Percentiles rank a stretch among this genome's conserved stretches.
Conservation (phyloP, 2,888 invertebrate species). For the Smittia aterrima region DNA sequence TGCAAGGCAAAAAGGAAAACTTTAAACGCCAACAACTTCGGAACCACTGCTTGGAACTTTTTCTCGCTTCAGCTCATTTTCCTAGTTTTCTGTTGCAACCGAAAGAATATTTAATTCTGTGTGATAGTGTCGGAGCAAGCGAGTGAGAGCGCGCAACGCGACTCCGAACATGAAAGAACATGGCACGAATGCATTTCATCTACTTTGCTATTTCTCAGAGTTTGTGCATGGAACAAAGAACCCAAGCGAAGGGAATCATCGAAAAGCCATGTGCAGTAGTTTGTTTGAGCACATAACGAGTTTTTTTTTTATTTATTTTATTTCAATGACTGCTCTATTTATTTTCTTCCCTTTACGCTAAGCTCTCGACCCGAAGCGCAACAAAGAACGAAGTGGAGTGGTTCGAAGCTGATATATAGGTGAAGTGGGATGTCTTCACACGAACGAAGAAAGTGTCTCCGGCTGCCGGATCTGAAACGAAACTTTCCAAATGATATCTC, state of each 20-base stretch:
- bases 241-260: background rate
- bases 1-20: no score
- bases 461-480: no score
- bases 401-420: background rate
- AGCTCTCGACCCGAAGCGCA: constrained; percentile 3
- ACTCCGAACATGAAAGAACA: constrained; percentile 7
- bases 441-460: background rate
- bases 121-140: background rate
- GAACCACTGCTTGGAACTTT: no score
- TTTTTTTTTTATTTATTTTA: background rate
- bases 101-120: no score
- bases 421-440: constrained; percentile 23
- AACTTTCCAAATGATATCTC: no score
- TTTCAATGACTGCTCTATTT: constrained; percentile 31
- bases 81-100: no score
- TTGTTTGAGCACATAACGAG: background rate
- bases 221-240: constrained; percentile 21
- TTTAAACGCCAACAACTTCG: no score
- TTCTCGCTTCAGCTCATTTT: no score
- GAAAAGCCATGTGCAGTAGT: constrained; percentile 24
- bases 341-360: constrained; percentile 10
- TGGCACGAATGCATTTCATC: background rate
- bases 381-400: constrained; percentile 14
- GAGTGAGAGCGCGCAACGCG: no score
- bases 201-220: background rate